phyloP scores from a whole-genome alignment of 1,140 invertebrate genomes.

The Drosophila fuyamai region DNA sequence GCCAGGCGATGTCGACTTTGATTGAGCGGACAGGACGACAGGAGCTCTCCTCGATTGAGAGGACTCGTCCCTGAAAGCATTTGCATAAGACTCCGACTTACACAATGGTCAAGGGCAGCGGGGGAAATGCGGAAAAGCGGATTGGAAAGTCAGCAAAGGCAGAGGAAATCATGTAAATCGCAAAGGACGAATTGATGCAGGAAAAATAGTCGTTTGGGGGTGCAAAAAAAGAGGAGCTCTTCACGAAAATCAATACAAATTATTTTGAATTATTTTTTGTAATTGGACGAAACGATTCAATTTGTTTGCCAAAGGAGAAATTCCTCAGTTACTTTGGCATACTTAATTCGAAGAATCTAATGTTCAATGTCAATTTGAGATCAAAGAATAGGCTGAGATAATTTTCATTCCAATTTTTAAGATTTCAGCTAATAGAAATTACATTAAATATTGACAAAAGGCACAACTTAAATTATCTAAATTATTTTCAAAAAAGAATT shows the following conservation, averaged over 20 bases:
- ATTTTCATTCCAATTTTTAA: no score
- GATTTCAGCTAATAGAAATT: no score
- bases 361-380: not conserved
- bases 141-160: constrained; percentile 13
- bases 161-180: constrained; percentile 51
- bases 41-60: constrained; percentile 28
- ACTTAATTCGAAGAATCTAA: not conserved
- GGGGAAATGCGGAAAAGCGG: constrained; percentile 13
- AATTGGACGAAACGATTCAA: constrained; percentile 11
- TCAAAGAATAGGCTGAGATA: not conserved
- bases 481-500: no score
- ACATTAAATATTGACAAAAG: no score
- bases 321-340: not conserved
- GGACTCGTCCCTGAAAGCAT: constrained; percentile 34
- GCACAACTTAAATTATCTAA: no score
- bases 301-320: constrained; percentile 2
- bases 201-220: constrained; percentile 24
- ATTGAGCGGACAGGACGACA: constrained; percentile 61
- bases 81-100: constrained; percentile 71
- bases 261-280: constrained; percentile 32
- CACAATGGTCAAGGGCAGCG: constrained; percentile 52
- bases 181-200: constrained; percentile 30
- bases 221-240: constrained; percentile 5
- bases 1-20: constrained; percentile 64
- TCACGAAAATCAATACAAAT: constrained; percentile 36